Evolutionary conservation across 2,113 vertebrate species (phyloP).

Genomic region (Nicator chloris): DNA sequence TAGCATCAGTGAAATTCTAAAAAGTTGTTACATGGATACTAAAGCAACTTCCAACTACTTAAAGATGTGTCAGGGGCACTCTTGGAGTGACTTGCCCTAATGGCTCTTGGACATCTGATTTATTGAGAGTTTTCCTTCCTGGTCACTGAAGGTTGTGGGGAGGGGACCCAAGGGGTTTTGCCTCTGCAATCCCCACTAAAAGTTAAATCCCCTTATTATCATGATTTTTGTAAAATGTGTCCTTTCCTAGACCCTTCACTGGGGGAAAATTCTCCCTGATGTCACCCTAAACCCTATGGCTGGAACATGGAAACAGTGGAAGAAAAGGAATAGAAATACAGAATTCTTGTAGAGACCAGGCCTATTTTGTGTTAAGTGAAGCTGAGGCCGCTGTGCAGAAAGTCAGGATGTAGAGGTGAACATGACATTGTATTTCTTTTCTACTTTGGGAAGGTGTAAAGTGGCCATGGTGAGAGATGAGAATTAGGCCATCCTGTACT

Average conservation of each 20-base stretch:
- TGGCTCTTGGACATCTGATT: neutral
- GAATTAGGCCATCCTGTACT: neutral
- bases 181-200: neutral
- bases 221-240: neutral
- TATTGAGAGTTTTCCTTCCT: neutral
- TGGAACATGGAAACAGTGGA: neutral
- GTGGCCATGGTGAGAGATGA: neutral
- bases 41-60: neutral
- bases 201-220: neutral
- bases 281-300: neutral
- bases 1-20: neutral
- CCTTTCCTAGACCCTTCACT: neutral
- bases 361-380: rapidly evolving
- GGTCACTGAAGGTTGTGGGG: neutral
- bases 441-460: neutral
- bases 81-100: neutral
- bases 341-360: neutral
- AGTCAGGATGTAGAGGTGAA: neutral
- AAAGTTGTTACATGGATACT: neutral
- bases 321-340: neutral
- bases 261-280: neutral
- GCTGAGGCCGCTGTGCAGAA: neutral
- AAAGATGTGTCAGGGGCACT: neutral
- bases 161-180: neutral
- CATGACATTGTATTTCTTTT: neutral